A percentile compares a stretch with the other conserved stretches of the same genome.
phyloP scores from a whole-genome alignment of 2,888 invertebrate genomes.

The Notocelia uddmanniana region DNA sequence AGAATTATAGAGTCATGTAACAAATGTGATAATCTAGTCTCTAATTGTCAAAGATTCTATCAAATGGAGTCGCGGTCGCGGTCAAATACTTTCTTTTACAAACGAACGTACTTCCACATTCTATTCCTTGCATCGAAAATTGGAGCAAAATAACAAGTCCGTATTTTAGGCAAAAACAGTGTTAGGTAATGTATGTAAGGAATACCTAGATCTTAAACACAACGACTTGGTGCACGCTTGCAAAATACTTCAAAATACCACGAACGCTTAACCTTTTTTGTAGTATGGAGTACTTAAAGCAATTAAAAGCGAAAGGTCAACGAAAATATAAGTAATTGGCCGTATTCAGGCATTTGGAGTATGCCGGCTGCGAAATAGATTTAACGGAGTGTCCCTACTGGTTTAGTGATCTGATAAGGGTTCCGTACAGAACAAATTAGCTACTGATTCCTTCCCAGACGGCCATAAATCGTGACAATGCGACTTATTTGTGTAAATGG shows the following conservation, averaged over 20 bases:
- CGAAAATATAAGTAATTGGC: slow-evolving; percentile 27
- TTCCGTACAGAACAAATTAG: slow-evolving; percentile 39
- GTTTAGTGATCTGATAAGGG: slow-evolving; percentile 43
- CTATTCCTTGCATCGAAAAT: not conserved
- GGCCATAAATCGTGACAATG: slow-evolving; percentile 62
- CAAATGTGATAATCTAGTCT: too few species aligned
- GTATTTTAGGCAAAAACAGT: not conserved
- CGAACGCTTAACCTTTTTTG: slow-evolving; percentile 16
- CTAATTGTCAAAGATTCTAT: too few species aligned
- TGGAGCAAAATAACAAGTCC: not conserved
- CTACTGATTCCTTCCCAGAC: slow-evolving; percentile 45
- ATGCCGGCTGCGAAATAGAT: slow-evolving; percentile 42
- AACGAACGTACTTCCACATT: not conserved
- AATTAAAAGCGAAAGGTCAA: slow-evolving; percentile 35
- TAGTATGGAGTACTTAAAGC: slow-evolving; percentile 12
- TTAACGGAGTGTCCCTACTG: slow-evolving; percentile 40
- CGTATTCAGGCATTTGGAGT: slow-evolving; percentile 25
- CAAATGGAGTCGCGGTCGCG: not conserved
- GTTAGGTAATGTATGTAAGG: not conserved
- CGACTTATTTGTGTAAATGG: slow-evolving; percentile 58
- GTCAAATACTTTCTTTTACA: not conserved
- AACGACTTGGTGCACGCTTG: not conserved
- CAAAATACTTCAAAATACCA: slow-evolving; percentile 9
- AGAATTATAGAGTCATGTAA: too few species aligned
- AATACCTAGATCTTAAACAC: not conserved